phyloP scores from a whole-genome alignment of 35 echinoderm and acorn worm genomes.

The Holothuria glaberrima region DNA sequence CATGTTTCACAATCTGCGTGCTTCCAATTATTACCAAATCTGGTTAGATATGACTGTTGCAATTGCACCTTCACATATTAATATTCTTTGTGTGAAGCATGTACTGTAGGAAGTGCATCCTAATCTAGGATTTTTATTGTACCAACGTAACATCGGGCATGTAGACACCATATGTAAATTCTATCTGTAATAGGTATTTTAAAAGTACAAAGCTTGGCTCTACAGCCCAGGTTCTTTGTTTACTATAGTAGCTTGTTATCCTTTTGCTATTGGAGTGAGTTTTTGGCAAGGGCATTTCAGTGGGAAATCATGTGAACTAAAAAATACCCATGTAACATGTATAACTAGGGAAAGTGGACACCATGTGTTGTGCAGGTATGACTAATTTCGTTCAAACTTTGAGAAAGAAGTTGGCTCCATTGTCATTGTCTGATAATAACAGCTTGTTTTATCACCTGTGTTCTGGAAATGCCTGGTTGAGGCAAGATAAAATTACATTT shows the following conservation, averaged over 20 bases:
- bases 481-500: background rate
- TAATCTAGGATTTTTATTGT: background rate
- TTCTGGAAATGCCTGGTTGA: background rate
- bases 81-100: conserved; percentile 14
- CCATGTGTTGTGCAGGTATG: background rate
- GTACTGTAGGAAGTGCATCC: conserved; percentile 4
- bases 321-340: conserved; percentile 3
- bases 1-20: background rate
- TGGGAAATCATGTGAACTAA: conserved; percentile 3
- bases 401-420: background rate
- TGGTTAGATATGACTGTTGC: background rate
- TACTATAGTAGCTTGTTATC: background rate
- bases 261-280: background rate
- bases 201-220: background rate
- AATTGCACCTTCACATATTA: background rate
- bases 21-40: conserved; percentile 2
- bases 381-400: background rate
- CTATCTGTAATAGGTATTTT: background rate
- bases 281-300: background rate
- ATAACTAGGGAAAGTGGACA: background rate
- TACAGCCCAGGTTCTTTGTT: background rate
- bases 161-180: background rate
- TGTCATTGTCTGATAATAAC: background rate
- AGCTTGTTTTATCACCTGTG: background rate
- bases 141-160: background rate